Base-by-base conservation (phyloP, 2,797 vertebrate species). In the Paguma larvata region DNA sequence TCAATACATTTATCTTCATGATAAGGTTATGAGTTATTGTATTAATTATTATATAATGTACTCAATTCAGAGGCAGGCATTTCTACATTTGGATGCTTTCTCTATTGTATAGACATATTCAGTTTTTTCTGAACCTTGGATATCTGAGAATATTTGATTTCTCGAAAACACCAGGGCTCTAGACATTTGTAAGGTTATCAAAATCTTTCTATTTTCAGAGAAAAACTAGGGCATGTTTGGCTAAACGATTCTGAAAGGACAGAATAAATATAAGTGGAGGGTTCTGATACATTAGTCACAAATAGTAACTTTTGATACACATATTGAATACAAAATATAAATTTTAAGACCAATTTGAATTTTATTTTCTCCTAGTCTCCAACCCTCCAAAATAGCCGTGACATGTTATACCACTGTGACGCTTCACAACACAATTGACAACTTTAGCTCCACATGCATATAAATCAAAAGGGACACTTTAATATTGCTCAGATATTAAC, bases 311-410 rank as follows among this genome's bases (percentile, higher is more conserved):
- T 65, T 93, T 93, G 41, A 21, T 67, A 75, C 23, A 80, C 51
- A 73, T 67, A 67, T 48, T 73, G n/a, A 95, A 85, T 51, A 85
- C 16, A 79, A 13, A 79, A 73, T 80, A 94, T 78, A 73, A 94
- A 73, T 65, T 83, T 79, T 59, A 94, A 85, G 38, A 8, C 0
- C 48, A 94, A 27, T 80, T 88, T 94, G 12, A 10, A 51, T 85
- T 91, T 90, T 27, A 67, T 89, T 94, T 88, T 85, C 15, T 41
- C 18, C 15, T 72, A 63, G 27, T 87, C 11, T 87, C 51, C 84
- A 87, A 73, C n/a, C 32, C 4, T 15, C 15, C 6, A 56, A 78
- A 6, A 41, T 48, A 72, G 7, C 48, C 84, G 5, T 30, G 25
- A 41, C 11, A 59, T 4, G 21, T 63, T 87, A 34, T 41, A 63